These are phyloP conservation scores for Phrynocephalus vlangalii DNA, from an alignment of 2,797 vertebrate genomes.

Conservation along the genomic window DNA sequence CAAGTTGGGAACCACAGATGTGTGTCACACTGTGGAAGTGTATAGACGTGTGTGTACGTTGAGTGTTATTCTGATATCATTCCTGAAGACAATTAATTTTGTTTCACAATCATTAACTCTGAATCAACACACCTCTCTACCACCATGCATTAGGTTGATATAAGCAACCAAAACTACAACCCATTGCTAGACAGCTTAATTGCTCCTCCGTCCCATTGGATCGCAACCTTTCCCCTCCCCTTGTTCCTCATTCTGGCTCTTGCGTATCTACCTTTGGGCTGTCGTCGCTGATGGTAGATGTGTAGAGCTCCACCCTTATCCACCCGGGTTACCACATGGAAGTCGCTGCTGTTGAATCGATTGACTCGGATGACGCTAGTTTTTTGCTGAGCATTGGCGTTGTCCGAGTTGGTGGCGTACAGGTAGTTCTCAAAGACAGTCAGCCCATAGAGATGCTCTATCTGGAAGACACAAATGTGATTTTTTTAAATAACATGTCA, in stretches of 20 bases:
- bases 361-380: slow-evolving; percentile 96
- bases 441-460: slow-evolving; percentile 93
- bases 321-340: slow-evolving; percentile 92
- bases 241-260: background rate
- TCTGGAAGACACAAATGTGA: slow-evolving; percentile 77
- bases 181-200: background rate
- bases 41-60: background rate
- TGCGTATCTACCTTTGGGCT: slow-evolving; percentile 87
- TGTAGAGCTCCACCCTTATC: slow-evolving; percentile 94
- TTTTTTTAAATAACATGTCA: background rate
- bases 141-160: background rate
- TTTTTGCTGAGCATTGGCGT: slow-evolving; percentile 94
- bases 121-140: background rate
- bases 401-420: slow-evolving; percentile 96
- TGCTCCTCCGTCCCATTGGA: too few relatives aligned
- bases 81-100: background rate
- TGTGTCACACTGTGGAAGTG: background rate
- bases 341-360: slow-evolving; percentile 96
- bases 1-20: too few relatives aligned
- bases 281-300: slow-evolving; percentile 95
- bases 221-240: background rate
- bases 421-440: slow-evolving; percentile 98
- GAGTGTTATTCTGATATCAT: background rate
- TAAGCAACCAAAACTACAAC: background rate
- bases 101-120: background rate